These are phyloP conservation scores for Henricia sp. DNA, from an alignment of 53 echinoderm and acorn worm species.

Conservation along the genomic window DNA sequence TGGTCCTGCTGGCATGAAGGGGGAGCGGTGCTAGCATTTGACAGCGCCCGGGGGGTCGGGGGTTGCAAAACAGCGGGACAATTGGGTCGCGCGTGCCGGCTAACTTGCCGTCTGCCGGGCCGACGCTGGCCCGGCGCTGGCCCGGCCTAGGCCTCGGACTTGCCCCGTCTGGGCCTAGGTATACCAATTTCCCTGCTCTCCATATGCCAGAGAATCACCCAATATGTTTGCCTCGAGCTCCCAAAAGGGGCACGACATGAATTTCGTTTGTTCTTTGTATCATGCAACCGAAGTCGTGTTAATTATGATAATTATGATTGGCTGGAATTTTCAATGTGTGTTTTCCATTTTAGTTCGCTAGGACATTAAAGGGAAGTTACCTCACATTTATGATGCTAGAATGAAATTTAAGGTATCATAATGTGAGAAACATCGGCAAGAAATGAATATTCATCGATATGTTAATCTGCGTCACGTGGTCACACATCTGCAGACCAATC, in stretches of 20 bases:
- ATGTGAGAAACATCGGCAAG: too few species aligned
- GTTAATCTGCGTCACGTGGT: too few species aligned
- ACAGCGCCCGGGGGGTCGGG: not conserved
- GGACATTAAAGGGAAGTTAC: too few species aligned
- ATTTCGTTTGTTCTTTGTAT: constrained; percentile 23
- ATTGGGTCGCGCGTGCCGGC: constrained; percentile 47
- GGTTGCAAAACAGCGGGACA: constrained; percentile 19
- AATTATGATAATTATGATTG: not conserved
- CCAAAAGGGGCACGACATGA: too few species aligned
- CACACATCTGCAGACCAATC: too few species aligned
- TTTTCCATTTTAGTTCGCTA: too few species aligned
- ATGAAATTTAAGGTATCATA: too few species aligned
- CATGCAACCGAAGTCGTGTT: not conserved
- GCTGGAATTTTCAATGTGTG: not conserved
- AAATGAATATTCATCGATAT: too few species aligned
- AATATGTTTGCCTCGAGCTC: constrained; percentile 27
- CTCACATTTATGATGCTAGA: too few species aligned
- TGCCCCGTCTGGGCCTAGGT: not conserved
- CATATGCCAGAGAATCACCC: constrained; percentile 42
- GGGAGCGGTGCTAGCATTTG: constrained; percentile 1
- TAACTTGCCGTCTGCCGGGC: not conserved
- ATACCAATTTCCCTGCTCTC: constrained; percentile 24
- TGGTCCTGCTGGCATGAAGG: too few species aligned
- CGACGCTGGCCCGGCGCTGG: constrained; percentile 7
- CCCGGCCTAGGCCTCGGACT: not conserved